Evolutionary conservation across 2,797 vertebrate genomes (phyloP).

Genomic region (Eupleurogrammus muticus): DNA sequence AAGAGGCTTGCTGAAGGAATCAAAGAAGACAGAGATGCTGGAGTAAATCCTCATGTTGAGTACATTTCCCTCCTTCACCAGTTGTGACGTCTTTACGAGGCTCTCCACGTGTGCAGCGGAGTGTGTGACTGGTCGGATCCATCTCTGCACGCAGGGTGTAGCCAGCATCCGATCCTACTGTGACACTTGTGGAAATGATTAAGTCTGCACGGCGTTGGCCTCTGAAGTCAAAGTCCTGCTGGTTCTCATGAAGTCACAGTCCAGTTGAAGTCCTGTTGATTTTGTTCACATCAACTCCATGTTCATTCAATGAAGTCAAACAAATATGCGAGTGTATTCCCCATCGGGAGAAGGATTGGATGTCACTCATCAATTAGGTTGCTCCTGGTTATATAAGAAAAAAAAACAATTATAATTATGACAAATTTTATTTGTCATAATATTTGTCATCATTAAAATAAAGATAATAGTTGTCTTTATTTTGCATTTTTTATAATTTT

Average conservation of each 20-base stretch:
- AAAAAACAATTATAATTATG: too few relatives aligned
- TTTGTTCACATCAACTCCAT: too few relatives aligned
- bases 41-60: slow-evolving; percentile 28
- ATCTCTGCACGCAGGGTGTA: slow-evolving; percentile 2
- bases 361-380: too few relatives aligned
- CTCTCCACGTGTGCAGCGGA: slow-evolving; percentile 3
- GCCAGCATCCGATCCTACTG: slow-evolving; percentile 3
- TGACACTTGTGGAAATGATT: slow-evolving; percentile 10
- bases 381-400: too few relatives aligned
- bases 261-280: too few relatives aligned
- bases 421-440: too few relatives aligned
- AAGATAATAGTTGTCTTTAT: too few relatives aligned
- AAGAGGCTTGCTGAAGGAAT: slow-evolving; percentile 27
- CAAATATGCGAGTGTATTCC: too few relatives aligned
- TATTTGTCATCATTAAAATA: too few relatives aligned
- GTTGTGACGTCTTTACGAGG: slow-evolving; percentile 13
- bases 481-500: too few relatives aligned
- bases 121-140: slow-evolving; percentile 8
- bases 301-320: too few relatives aligned
- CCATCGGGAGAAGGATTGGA: too few relatives aligned
- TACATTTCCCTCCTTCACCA: slow-evolving; percentile 5
- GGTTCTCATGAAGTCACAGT: neutral
- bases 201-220: neutral
- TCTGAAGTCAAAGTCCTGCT: neutral
- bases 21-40: slow-evolving; percentile 33